Conservation (phyloP, 1,140 invertebrate genomes). For the Hyles euphorbiae region DNA sequence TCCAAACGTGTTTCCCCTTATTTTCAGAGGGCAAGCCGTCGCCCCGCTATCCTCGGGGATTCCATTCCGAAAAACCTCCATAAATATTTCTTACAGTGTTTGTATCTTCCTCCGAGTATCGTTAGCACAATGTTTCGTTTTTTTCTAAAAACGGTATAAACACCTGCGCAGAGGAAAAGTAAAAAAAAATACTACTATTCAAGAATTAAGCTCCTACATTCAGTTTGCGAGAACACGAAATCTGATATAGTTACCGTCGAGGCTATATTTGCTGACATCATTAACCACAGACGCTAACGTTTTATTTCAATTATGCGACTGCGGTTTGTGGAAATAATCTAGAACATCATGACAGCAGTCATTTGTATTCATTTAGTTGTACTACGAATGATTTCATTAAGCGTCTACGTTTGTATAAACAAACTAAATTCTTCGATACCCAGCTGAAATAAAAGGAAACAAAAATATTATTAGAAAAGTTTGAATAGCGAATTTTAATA, state of each 20-base stretch:
- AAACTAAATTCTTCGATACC: no score
- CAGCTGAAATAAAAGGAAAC: neutral
- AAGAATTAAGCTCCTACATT: neutral
- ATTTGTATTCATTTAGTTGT: slow-evolving; percentile 25
- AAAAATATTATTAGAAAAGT: no score
- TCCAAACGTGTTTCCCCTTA: slow-evolving; percentile 64
- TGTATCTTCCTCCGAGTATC: slow-evolving; percentile 72
- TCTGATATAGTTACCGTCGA: neutral
- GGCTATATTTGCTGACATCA: neutral
- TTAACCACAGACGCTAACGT: slow-evolving; percentile 13
- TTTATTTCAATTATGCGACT: slow-evolving; percentile 24
- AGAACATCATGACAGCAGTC: slow-evolving; percentile 10
- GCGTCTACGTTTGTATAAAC: no score
- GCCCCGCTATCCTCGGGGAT: slow-evolving; percentile 55
- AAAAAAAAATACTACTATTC: slow-evolving; percentile 10
- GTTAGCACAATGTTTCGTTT: slow-evolving; percentile 66
- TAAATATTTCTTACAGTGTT: slow-evolving; percentile 74
- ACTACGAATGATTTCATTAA: slow-evolving; percentile 2
- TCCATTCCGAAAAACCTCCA: slow-evolving; percentile 72
- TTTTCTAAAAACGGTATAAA: slow-evolving; percentile 44
- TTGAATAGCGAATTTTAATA: no score
- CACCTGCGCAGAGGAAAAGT: slow-evolving; percentile 45
- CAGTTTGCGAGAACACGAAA: neutral
- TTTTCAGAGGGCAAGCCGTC: slow-evolving; percentile 52
- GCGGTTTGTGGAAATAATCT: slow-evolving; percentile 1